Conservation (phyloP, 2,113 vertebrate genomes). For the Crotalus viridis region DNA sequence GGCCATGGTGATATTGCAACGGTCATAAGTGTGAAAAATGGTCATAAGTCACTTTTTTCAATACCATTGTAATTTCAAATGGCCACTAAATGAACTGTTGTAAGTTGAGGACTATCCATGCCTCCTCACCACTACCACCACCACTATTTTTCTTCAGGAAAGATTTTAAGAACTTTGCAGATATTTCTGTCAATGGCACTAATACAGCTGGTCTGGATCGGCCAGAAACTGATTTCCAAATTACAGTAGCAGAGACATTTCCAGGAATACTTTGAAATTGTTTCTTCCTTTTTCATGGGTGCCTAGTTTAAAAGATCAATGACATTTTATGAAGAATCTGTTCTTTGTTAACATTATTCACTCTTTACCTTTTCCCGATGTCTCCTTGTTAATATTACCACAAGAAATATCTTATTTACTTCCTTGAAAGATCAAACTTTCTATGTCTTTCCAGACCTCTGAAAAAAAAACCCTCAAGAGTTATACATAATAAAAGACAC, state of each 20-base stretch:
- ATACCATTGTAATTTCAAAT: background rate
- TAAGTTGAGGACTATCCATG: background rate
- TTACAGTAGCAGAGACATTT: background rate
- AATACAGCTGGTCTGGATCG: background rate
- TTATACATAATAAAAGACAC: constrained; percentile 27
- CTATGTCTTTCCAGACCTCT: constrained; percentile 20
- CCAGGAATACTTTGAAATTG: background rate
- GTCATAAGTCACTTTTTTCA: background rate
- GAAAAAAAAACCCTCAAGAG: constrained; percentile 2
- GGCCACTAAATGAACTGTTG: background rate
- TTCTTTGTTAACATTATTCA: constrained; percentile 2
- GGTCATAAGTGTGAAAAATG: background rate
- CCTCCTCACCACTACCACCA: background rate
- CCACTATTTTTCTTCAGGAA: background rate
- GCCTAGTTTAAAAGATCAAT: background rate
- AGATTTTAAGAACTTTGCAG: background rate
- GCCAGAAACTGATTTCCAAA: background rate
- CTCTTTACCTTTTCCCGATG: background rate
- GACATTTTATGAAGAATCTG: background rate
- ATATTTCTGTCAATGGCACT: background rate
- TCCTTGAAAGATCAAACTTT: background rate
- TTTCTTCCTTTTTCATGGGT: background rate
- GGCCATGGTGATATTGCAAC: background rate
- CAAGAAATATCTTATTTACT: constrained; percentile 14
- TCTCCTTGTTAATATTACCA: background rate